These are phyloP conservation scores for Papilio helenus DNA, from an alignment of 1,140 invertebrate genomes.

Conservation along the genomic window DNA sequence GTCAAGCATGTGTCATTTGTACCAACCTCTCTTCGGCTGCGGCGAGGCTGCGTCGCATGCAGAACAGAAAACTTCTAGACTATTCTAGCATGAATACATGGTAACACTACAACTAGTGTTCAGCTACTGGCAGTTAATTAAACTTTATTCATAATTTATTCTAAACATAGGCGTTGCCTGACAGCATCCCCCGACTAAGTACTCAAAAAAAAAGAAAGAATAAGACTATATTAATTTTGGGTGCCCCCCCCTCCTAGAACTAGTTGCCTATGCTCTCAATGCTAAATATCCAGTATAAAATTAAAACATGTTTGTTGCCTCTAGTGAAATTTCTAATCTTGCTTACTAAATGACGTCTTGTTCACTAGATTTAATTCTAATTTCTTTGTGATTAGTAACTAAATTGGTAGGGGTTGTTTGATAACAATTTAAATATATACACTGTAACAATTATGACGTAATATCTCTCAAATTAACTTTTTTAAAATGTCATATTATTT, in stretches of 20 bases:
- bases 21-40: slow-evolving; percentile 74
- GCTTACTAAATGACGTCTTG: neutral
- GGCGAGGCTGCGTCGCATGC: slow-evolving; percentile 67
- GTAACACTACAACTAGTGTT: neutral
- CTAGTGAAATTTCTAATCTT: neutral
- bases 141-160: neutral
- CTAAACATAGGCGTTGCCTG: too few species aligned
- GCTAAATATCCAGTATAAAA: too few species aligned
- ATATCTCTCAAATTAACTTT: too few species aligned
- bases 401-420: neutral
- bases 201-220: too few species aligned
- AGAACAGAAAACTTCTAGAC: slow-evolving; percentile 59
- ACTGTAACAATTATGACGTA: too few species aligned
- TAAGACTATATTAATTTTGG: too few species aligned
- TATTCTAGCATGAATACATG: slow-evolving; percentile 43
- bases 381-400: neutral
- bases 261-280: too few species aligned
- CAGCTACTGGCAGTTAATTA: neutral
- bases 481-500: neutral
- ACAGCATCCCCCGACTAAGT: too few species aligned
- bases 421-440: neutral
- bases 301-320: neutral
- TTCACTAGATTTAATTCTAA: neutral
- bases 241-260: too few species aligned
- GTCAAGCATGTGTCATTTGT: neutral